Base-by-base conservation (phyloP, 2,113 vertebrate species). In the Epinephelus moara region DNA sequence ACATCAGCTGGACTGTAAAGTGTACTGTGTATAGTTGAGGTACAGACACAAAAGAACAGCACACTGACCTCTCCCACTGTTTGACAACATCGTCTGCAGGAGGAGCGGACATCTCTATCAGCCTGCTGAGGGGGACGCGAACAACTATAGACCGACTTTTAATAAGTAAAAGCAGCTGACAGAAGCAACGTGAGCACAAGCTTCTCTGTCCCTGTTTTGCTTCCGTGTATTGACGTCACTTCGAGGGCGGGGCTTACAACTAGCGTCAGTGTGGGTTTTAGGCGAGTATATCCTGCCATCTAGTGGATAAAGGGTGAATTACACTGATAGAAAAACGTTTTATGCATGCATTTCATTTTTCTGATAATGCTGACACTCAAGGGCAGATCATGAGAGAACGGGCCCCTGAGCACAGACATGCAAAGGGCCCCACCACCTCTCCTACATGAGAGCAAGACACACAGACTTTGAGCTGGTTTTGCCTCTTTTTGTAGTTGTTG, bases 41-140 rank as follows among this genome's bases (percentile, higher is more conserved):
- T 21, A 42, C 8, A 12, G 14, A 14, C 13, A 30, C 17, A 10
- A 13, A 18, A 70, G 5, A 68, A 42, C 0, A 1, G 3, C 27
- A 6, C 6, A 66, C 93, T 90, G 80, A 95, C 95, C 95, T 94
- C 70, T 93, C 82, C 95, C 94, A 95, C 18, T 78, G 82, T 60
- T 84, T 67, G 42, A 94, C 75, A 84, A 93, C 0, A 1, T 90
- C 37, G 42, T 93, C 87, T 11, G 77, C 27, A 1, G 88, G 78
- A 40, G 70, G 0, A 4, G 59, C 49, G 8, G 61, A 82, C 94
- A 94, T 94, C 60, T 73, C 19, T 12, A 7, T 14, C n/a, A 27
- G n/a, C 17, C 0, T 11, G 30, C 0, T 19, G 17, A 13, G 0
- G n/a, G 4, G 6, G 9, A 62, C 40, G 13, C 21, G 0, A 2